Evolutionary conservation across 2,888 invertebrate genomes (phyloP).

Genomic region (Odontocolon sp.): DNA sequence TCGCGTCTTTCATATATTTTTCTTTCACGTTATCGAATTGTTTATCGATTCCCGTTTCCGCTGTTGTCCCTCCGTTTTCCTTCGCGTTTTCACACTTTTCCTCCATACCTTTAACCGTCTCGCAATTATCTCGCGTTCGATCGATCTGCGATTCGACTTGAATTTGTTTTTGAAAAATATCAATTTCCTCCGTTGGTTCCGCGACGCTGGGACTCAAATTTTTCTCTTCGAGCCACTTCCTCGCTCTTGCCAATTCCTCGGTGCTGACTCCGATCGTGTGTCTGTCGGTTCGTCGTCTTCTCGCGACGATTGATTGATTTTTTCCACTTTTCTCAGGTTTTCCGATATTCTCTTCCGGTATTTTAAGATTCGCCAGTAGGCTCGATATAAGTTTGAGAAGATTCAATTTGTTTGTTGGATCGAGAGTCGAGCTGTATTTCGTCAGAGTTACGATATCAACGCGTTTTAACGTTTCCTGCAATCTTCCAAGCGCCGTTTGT

Average conservation of each 20-base stretch:
- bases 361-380: constrained; percentile 83
- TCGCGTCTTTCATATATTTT: constrained; percentile 77
- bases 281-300: constrained; percentile 85
- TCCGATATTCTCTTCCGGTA: constrained; percentile 79
- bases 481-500: constrained; percentile 87
- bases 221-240: constrained; percentile 87
- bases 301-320: constrained; percentile 64
- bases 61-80: no score
- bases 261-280: constrained; percentile 93
- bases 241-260: constrained; percentile 90
- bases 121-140: constrained; percentile 12
- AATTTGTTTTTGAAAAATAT: no score
- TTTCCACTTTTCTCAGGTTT: constrained; percentile 74
- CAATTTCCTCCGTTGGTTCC: neutral
- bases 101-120: constrained; percentile 1
- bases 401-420: constrained; percentile 83
- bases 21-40: constrained; percentile 65
- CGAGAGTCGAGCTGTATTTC: constrained; percentile 82
- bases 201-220: constrained; percentile 49
- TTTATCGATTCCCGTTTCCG: constrained; percentile 7
- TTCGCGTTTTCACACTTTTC: constrained; percentile 6
- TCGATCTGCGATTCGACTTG: neutral
- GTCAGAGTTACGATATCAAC: constrained; percentile 81
- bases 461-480: constrained; percentile 87
- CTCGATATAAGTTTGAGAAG: constrained; percentile 87